Conservation (phyloP, 2,797 vertebrate genomes). For the Agapornis canus region DNA sequence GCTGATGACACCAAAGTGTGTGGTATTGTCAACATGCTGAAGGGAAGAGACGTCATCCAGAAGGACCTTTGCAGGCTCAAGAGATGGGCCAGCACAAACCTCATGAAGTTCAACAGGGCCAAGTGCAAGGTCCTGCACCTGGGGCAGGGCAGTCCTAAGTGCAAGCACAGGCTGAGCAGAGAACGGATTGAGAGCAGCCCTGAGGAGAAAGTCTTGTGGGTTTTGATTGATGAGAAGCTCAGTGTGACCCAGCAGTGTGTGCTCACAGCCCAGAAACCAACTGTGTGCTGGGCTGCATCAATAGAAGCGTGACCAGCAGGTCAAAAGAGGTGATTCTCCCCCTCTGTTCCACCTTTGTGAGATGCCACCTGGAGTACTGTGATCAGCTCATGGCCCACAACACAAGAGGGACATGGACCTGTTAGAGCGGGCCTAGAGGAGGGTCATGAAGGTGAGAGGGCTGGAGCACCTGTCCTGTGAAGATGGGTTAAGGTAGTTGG, state of each 20-base stretch:
- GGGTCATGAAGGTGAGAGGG: not conserved
- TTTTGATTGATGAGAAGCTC: not conserved
- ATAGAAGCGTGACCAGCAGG: not conserved
- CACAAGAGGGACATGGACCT: not conserved
- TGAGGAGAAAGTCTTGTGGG: not conserved
- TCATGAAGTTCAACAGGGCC: not conserved
- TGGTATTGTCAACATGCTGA: not conserved
- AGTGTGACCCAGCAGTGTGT: not conserved
- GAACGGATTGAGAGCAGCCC: not conserved
- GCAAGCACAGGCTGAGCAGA: not conserved
- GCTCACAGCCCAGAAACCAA: not conserved
- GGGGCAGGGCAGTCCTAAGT: not conserved
- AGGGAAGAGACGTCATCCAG: not conserved
- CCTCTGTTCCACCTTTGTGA: not conserved
- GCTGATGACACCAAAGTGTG: not conserved
- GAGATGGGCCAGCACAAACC: not conserved
- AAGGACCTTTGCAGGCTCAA: not conserved
- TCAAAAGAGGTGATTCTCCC: not conserved
- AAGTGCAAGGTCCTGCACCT: not conserved
- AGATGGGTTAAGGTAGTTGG: not conserved
- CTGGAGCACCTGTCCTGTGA: not conserved
- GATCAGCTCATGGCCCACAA: not conserved
- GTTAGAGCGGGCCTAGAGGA: not conserved
- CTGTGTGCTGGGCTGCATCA: not conserved
- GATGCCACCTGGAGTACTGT: not conserved